Evolutionary conservation across 37 sponge, comb jelly and placozoan species (phyloP), one percentile per base, ranked within the genome.

Genomic region (Spongia lamella): DNA sequence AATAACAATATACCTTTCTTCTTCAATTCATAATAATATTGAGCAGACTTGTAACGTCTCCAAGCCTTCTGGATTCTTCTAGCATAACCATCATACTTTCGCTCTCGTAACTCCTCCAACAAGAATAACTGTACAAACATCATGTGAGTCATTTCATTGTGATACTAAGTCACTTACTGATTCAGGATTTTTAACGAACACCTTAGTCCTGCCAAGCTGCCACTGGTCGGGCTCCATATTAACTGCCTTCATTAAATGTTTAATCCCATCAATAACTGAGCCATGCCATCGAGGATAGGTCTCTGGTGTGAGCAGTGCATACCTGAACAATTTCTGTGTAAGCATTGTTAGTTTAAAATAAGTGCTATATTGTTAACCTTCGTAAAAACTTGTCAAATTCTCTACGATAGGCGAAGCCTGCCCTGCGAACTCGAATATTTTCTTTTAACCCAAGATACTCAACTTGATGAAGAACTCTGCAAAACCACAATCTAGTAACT

Each of bases 361-460:
- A n/a, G n/a, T n/a, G n/a, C n/a, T n/a, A n/a, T 27, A 26, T 4
- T 15, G 7, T 30, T 3, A 53, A 84, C 84, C 96, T 77, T 73
- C 90, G 75, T n/a, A 96, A 72, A 68, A 96, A 96, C 77, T 96
- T 96, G 16, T 77, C 83, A 68, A 92, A 96, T 25, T 88, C 91
- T 68, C 97, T 87, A 14, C 97, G 73, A 75, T 90, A 96, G 25
- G 97, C 97, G 64, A 90, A 96, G 33, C 97, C 97, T 33, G 97
- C 97, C 85, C 97, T 84, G 29, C 97, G 62, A 7, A 96, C 94
- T 53, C 97, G 76, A 33, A 96, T 96, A 74, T 96, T 96, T 84
- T 96, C 97, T 73, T 96, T 96, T 71, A 96, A 76, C 13, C 97
- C 97, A 7, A 96, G 89, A 33, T 96, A 96, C 81, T 96, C 97